phyloP scores from a whole-genome alignment of 1,140 invertebrate species.

The Eupristina koningsbergeri region DNA sequence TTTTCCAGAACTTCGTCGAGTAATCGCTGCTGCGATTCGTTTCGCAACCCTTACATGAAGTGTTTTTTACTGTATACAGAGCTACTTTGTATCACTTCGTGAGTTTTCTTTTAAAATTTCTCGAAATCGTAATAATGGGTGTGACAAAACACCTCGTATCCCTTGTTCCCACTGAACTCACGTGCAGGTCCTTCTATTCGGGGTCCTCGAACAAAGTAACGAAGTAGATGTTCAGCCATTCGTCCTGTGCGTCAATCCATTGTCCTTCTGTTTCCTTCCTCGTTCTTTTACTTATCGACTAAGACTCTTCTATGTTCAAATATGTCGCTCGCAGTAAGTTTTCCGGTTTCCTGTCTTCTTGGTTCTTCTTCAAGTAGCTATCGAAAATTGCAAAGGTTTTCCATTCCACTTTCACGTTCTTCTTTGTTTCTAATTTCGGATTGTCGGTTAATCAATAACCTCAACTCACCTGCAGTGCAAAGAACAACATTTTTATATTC shows the following conservation, averaged over 20 bases:
- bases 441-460: too few relatives aligned
- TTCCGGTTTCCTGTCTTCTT: not conserved
- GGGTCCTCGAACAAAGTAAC: not conserved
- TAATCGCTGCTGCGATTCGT: not conserved
- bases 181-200: not conserved
- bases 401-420: too few relatives aligned
- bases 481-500: too few relatives aligned
- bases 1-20: not conserved
- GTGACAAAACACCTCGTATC: not conserved
- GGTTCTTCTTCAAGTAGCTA: not conserved
- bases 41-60: not conserved
- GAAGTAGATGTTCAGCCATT: not conserved
- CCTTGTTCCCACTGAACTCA: not conserved
- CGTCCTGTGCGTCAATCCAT: not conserved
- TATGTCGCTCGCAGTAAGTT: not conserved
- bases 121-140: not conserved
- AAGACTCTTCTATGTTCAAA: not conserved
- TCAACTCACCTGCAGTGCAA: too few relatives aligned
- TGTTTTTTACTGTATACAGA: not conserved
- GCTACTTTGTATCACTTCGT: not conserved
- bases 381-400: not conserved
- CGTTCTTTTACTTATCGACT: not conserved
- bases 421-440: too few relatives aligned
- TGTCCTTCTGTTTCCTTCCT: not conserved
- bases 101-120: not conserved